Evolutionary conservation across 2,888 invertebrate genomes (phyloP).

Genomic region (Anaspis maculata): DNA sequence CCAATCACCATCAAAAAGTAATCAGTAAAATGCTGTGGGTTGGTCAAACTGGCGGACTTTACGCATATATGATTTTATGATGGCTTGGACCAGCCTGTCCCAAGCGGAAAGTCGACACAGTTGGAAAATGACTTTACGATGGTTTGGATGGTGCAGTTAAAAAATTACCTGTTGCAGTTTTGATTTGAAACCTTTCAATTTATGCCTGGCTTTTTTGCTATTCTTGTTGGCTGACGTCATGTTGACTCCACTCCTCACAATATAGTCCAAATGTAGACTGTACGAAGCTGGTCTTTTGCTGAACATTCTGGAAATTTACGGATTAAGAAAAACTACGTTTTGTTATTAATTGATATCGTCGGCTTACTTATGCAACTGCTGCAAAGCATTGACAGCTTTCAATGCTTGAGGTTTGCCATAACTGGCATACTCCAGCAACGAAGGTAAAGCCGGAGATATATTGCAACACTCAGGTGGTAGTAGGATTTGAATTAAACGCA

Average conservation of each 20-base stretch:
- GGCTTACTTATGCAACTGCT: slow-evolving; percentile 58
- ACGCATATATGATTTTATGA: no score
- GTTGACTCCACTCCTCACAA: slow-evolving; percentile 48
- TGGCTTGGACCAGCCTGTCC: no score
- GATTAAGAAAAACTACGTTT: slow-evolving; percentile 1
- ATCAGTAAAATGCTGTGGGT: no score
- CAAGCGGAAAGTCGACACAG: no score
- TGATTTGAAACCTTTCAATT: slow-evolving; percentile 28
- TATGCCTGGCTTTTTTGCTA: slow-evolving; percentile 24
- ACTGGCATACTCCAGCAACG: slow-evolving; percentile 71
- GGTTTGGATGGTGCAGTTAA: no score
- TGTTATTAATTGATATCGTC: background rate
- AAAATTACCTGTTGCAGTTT: slow-evolving; percentile 36
- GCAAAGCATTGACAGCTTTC: slow-evolving; percentile 72
- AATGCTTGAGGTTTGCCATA: slow-evolving; percentile 72
- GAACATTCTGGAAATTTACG: slow-evolving; percentile 61
- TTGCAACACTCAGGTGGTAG: slow-evolving; percentile 82
- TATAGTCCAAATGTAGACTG: slow-evolving; percentile 75
- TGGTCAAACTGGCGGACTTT: no score
- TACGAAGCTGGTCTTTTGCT: slow-evolving; percentile 73
- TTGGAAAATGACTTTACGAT: no score
- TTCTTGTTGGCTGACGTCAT: slow-evolving; percentile 30
- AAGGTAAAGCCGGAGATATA: slow-evolving; percentile 74
- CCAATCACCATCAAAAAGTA: no score
- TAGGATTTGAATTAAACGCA: slow-evolving; percentile 78